Conservation (phyloP, 1,140 invertebrate species). For the Drosophila tropicalis region DNA sequence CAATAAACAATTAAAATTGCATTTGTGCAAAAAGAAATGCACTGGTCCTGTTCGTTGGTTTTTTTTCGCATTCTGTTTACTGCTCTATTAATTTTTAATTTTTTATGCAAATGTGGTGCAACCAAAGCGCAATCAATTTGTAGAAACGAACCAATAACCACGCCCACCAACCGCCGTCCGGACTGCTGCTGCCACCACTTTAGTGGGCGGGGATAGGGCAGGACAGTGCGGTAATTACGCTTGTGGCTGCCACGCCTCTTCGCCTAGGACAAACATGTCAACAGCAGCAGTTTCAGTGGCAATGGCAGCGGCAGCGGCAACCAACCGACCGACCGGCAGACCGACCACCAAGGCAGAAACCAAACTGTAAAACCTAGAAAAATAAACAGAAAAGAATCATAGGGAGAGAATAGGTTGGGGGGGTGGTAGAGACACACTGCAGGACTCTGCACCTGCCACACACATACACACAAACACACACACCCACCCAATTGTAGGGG, state of each 20-base stretch:
- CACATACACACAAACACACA: conserved; percentile 13
- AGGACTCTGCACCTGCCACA: conserved; percentile 52
- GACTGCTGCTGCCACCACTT: conserved; percentile 18
- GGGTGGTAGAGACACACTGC: conserved; percentile 10
- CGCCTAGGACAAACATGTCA: conserved; percentile 31
- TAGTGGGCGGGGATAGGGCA: conserved; percentile 10
- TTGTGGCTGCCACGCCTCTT: conserved; percentile 16
- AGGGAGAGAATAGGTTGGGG: conserved; percentile 18
- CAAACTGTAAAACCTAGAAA: conserved; percentile 38
- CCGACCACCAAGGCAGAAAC: conserved; percentile 43
- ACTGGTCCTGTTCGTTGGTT: not conserved
- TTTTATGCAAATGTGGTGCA: conserved; percentile 56
- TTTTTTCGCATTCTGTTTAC: conserved; percentile 18
- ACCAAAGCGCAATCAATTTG: conserved; percentile 58
- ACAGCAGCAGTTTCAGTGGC: conserved; percentile 43
- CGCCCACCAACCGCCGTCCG: conserved; percentile 17
- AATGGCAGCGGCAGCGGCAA: not conserved
- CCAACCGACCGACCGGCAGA: not conserved
- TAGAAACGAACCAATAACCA: conserved; percentile 28
- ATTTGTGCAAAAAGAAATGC: conserved; percentile 40
- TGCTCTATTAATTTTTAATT: conserved; percentile 69
- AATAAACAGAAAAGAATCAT: conserved; percentile 23
- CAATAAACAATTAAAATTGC: conserved; percentile 44
- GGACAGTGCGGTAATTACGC: conserved; percentile 23
- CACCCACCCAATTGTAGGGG: not conserved